Evolutionary conservation across 1,140 invertebrate species (phyloP), one percentile per base, ranked within the genome.

Genomic region (Drosophila pachea): DNA sequence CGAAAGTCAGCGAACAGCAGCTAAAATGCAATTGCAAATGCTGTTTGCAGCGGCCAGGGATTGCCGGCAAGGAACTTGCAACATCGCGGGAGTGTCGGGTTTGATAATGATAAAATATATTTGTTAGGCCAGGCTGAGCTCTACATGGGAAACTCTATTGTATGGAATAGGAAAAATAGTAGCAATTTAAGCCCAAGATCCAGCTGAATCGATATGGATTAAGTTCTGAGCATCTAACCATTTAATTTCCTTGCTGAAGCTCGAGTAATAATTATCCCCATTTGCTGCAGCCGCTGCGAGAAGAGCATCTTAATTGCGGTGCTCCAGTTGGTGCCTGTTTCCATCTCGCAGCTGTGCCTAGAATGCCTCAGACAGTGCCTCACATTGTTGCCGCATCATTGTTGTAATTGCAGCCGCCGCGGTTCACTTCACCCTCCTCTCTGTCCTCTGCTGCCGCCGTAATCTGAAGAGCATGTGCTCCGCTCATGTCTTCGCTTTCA

Each of bases 301-400:
- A 43, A 78, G 75, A 48, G 69, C 56, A 69, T 77, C 45, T 45
- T 43, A 35, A 43, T 48, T 66, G 43, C 47, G 55, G 32, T 42
- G 9, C 14, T 45, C 4, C 53, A 55, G 50, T 38, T 35, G 29
- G 8, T 50, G 12, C 7, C 29, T 14, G 29, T 8, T 36, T 5
- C n/a, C 55, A 4, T 2, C 45, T 32, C 53, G 49, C 55, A 54
- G 45, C 60, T 52, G 50, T 35, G 36, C 9, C 48, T 40, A 9
- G 50, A 42, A 42, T 64, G 50, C n/a, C 53, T 22, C 33, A 59
- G 33, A 47, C 49, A 52, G 36, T 43, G 56, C 36, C 64, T 54
- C 55, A 82, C 74, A 75, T 70, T 75, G 71, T 83, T 83, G 78
- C 71, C 74, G 65, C 78, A 75, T 78, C 78, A 78, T 73, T 83